A percentile compares a stretch with the other conserved stretches of the same genome.
Evolutionary conservation across 2,113 vertebrate genomes (phyloP).

Genomic region (Mirza zaza): DNA sequence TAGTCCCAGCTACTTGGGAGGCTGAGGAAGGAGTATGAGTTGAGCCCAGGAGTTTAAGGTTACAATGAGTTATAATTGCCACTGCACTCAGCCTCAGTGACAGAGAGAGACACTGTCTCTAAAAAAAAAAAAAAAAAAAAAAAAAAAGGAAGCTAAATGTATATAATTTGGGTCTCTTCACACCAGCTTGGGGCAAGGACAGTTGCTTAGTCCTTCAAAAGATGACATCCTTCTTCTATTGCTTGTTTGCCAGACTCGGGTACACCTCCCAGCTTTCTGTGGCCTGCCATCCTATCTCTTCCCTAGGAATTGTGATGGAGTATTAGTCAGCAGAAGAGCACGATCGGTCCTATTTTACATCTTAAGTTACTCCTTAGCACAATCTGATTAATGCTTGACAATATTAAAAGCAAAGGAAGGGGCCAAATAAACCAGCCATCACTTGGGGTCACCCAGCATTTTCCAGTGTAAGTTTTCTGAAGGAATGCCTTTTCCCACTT

Average conservation of each 20-base stretch:
- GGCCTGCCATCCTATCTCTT: not conserved
- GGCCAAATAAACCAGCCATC: not conserved
- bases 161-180: not conserved
- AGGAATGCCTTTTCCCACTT: not conserved
- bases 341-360: not conserved
- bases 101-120: too few relatives aligned
- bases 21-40: too few relatives aligned
- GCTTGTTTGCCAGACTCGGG: not conserved
- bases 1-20: too few relatives aligned
- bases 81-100: too few relatives aligned
- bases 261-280: not conserved
- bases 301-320: not conserved
- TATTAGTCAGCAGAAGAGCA: not conserved
- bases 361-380: not conserved
- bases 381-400: not conserved
- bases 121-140: too few relatives aligned
- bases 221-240: not conserved
- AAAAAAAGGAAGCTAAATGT: not conserved
- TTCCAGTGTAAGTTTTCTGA: not conserved
- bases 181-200: not conserved
- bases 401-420: constrained; percentile 1
- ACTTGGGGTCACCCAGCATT: not conserved
- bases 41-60: too few relatives aligned
- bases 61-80: too few relatives aligned
- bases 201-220: not conserved